Percentiles rank a stretch among this genome's conserved stretches.
These are phyloP conservation scores for Brassicogethes aeneus DNA, from an alignment of 2,888 invertebrate genomes.

Conservation along the genomic window DNA sequence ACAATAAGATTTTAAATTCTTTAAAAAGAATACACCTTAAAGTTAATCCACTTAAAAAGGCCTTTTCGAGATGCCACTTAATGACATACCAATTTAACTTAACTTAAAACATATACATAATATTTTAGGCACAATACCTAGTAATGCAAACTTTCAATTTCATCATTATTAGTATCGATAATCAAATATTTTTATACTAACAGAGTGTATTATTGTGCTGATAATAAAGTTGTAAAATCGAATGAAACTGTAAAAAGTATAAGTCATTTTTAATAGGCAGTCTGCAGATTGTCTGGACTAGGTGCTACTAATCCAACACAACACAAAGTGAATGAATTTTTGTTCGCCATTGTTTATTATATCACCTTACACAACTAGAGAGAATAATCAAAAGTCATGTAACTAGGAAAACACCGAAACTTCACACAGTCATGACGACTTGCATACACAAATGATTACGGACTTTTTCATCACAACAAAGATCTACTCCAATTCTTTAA, in stretches of 20 bases:
- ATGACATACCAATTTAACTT: no score
- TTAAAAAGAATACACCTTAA: conserved; percentile 27
- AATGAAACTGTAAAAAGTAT: conserved; percentile 13
- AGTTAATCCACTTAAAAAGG: conserved; percentile 41
- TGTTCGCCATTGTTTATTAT: conserved; percentile 37
- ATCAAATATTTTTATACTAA: no score
- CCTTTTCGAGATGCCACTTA: conserved; percentile 31
- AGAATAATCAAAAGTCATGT: conserved; percentile 33
- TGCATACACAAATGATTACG: conserved; percentile 24
- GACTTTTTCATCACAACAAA: conserved; percentile 8
- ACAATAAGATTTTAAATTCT: conserved; percentile 25
- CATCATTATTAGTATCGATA: no score
- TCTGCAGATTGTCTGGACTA: conserved; percentile 33
- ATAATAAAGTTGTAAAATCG: conserved; percentile 16
- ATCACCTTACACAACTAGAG: conserved; percentile 34
- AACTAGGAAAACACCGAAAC: conserved; percentile 37
- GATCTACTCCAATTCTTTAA: conserved; percentile 23
- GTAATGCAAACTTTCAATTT: no score
- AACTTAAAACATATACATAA: no score
- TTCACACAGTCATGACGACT: conserved; percentile 41
- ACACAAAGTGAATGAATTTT: conserved; percentile 29
- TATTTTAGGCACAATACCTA: no score
- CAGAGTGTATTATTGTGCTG: no score
- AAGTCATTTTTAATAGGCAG: conserved; percentile 32
- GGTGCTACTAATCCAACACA: conserved; percentile 9